These are phyloP conservation scores for Diorhabda sublineata DNA, from an alignment of 1,140 invertebrate genomes.

Conservation along the genomic window DNA sequence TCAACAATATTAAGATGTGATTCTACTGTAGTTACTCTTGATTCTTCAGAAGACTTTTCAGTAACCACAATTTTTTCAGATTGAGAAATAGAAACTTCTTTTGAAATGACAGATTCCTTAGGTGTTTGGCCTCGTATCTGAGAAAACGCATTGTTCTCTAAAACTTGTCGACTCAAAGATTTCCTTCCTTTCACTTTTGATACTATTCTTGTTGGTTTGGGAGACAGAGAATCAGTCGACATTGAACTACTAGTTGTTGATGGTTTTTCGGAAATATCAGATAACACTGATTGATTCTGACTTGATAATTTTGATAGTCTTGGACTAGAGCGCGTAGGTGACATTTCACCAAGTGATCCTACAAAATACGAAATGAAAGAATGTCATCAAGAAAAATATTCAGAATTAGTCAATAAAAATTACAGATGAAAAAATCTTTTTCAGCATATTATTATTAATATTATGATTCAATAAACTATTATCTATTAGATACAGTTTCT, in stretches of 20 bases:
- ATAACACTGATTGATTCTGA: not conserved
- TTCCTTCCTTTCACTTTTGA: conserved; percentile 24
- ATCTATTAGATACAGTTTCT: no score
- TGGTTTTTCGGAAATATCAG: not conserved
- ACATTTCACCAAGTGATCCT: conserved; percentile 16
- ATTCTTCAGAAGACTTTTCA: conserved; percentile 15
- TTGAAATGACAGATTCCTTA: conserved; percentile 3
- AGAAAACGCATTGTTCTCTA: conserved; percentile 36
- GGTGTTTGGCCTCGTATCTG: conserved; percentile 15
- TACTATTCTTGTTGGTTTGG: not conserved
- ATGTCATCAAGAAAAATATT: no score
- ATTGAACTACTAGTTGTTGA: not conserved
- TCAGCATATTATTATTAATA: no score
- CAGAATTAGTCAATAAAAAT: no score
- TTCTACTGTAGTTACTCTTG: conserved; percentile 16
- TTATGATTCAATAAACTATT: no score
- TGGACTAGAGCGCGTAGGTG: conserved; percentile 24
- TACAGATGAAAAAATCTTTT: no score
- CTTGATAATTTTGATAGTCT: conserved; percentile 17
- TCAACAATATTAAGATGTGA: conserved; percentile 10
- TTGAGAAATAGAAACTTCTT: conserved; percentile 4
- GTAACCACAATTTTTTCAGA: conserved; percentile 14
- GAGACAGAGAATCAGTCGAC: not conserved
- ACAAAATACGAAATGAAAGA: not conserved
- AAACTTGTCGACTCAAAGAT: conserved; percentile 34